Base-by-base conservation (phyloP, 2,797 vertebrate genomes). In the Scleropages formosus region DNA sequence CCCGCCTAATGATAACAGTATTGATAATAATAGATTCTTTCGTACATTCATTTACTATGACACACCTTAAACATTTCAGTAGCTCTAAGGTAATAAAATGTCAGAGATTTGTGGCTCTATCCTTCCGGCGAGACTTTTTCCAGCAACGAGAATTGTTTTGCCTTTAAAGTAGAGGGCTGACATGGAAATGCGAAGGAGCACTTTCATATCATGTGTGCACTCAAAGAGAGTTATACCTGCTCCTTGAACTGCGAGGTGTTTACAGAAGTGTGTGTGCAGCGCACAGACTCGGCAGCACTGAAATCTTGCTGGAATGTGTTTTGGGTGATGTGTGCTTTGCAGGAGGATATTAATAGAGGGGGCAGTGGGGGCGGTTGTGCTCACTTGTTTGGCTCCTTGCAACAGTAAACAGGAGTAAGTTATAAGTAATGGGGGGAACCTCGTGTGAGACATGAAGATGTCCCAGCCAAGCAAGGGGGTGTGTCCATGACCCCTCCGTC, bases 261-360 rank as follows among this genome's bases (percentile, higher is more conserved):
- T 69, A 53, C 15, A 12, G 69, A 69, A 69, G 11, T 15, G 11
- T 15, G 47, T 2, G 18, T 56, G 56, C 11, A 10, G 53, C 24
- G 51, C 69, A 26, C 71, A 71, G 68, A 16, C 53, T 31, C 71
- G 56, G 56, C 53, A 22, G 24, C 18, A 47, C 51, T 27, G 56
- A 56, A 53, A 22, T 51, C 49, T 56, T 56, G 51, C 44, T 27
- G 68, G 49, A 71, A 71, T 56, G 51, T 58, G 16, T 26, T 18
- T 58, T 71, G 49, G 49, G 47, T 53, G 67, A 16, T 56, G 67
- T 56, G 47, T 16, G 16, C 49, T 9, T n/a, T 47, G 24, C 13
- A 18, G 24, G 20, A 66, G 12, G 68, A 31, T 71, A 71, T 71
- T 71, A 71, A 53, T 71, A 56, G 68, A 71, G 15, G 24, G 66